These are phyloP conservation scores for Nesogale talazaci DNA, from an alignment of 2,113 vertebrate genomes.

Conservation along the genomic window DNA sequence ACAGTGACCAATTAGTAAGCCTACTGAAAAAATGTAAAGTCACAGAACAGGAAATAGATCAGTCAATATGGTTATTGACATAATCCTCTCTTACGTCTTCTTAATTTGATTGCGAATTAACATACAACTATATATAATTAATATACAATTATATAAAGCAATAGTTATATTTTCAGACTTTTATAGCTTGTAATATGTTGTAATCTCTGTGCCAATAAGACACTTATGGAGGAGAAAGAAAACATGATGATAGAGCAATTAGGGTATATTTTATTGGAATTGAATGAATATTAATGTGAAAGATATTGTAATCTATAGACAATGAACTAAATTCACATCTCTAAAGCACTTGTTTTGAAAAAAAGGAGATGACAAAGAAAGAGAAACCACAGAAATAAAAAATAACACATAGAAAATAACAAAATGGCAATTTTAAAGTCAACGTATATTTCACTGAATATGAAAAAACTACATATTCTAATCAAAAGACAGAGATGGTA, in stretches of 20 bases:
- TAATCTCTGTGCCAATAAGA: not conserved
- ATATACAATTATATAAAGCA: not conserved
- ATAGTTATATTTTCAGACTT: not conserved
- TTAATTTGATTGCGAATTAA: not conserved
- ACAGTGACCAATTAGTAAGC: not conserved
- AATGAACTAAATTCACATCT: not conserved
- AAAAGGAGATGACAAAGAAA: not conserved
- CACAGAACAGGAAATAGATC: not conserved
- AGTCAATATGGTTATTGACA: not conserved
- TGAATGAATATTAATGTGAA: not conserved
- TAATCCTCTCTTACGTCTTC: not conserved
- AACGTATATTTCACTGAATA: not conserved
- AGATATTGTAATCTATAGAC: not conserved
- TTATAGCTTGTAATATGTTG: not conserved
- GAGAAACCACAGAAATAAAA: not conserved
- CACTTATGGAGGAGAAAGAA: not conserved
- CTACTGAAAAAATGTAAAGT: not conserved
- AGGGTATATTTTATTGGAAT: not conserved
- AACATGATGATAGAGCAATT: not conserved
- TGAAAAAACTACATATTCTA: not conserved
- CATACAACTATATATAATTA: not conserved
- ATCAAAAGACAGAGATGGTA: not conserved
- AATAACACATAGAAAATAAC: not conserved
- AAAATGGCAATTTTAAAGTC: not conserved
- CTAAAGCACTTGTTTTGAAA: not conserved